Base-by-base conservation (phyloP, 1,140 invertebrate genomes). In the Diuraphis noxia region DNA sequence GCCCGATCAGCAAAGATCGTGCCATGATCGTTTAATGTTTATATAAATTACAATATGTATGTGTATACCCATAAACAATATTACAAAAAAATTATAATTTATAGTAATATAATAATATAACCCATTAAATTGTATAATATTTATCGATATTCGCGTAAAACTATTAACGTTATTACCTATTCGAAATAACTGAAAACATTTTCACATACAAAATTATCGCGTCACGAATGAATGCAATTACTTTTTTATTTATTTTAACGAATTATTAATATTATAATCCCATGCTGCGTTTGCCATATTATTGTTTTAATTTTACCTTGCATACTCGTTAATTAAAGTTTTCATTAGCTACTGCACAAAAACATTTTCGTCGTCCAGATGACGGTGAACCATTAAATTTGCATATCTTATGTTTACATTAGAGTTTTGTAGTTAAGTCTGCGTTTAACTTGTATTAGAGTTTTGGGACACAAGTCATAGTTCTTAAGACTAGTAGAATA, bases 401-500 rank as follows among this genome's bases (percentile, higher is more conserved):
- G 19, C n/a, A 85, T 85, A 46, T 49, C 34, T 85, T 85, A 36
- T 46, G 30, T 23, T 36, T 30, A 36, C n/a, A 46, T 13, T 36
- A 85, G 1, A 49, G 43, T 85, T 85, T 85, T 43, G 41, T 46
- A 85, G 41, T n/a, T 49, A 49, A n/a, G 7, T 49, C 41, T 23
- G 84, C 7, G 30, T 85, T 34, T 23, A 85, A 8, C 36, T 85
- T 85, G 30, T 49, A 41, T 34, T 85, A 23, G 8, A 30, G 34
- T n/a, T 49, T 85, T 85, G 21, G 0, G 25, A 46, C 21, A 7
- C 8, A 34, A 30, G 30, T 46, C 6, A 46, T n/a, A 34, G 41
- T 85, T 43, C 30, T 85, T 34, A 85, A n/a, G 84, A 46, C 41
- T 85, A 49, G 30, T 85, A 85, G n/a, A 85, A 85, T 85, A 85